These are phyloP conservation scores for Cochlearius cochlearius DNA, from an alignment of 2,113 vertebrate genomes.

Conservation along the genomic window DNA sequence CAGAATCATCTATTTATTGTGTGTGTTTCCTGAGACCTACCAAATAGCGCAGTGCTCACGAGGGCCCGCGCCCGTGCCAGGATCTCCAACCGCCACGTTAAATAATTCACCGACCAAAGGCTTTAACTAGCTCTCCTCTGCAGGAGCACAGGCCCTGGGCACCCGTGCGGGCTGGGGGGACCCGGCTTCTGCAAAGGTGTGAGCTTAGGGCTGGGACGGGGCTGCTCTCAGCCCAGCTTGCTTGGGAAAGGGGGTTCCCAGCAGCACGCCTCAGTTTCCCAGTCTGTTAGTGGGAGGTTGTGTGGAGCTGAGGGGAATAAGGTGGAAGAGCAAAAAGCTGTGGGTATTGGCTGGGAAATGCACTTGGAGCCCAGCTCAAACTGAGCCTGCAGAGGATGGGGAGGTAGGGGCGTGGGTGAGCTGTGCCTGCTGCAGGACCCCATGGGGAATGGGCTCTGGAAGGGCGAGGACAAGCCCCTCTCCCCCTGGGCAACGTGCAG, in stretches of 20 bases:
- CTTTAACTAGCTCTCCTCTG: background rate
- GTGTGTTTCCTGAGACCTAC: background rate
- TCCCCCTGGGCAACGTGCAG: background rate
- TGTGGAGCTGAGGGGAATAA: background rate
- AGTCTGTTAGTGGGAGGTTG: fast-evolving
- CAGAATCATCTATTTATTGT: background rate
- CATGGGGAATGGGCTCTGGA: fast-evolving
- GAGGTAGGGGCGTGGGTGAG: fast-evolving
- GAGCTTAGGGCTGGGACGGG: background rate
- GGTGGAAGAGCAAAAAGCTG: background rate
- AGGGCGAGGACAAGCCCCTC: background rate
- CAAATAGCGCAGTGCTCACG: background rate
- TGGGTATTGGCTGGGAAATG: fast-evolving
- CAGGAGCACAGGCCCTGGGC: background rate
- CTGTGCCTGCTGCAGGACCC: background rate
- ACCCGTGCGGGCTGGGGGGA: fast-evolving
- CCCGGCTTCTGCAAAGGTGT: background rate
- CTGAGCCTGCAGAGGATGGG: background rate
- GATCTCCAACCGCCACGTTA: background rate
- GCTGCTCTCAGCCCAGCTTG: too few relatives aligned
- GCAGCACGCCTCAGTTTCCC: background rate
- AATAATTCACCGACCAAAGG: conserved; percentile 49
- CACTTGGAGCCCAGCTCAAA: fast-evolving
- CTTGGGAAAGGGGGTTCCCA: background rate
- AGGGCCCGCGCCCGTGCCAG: background rate